Evolutionary conservation across 2,797 vertebrate species (phyloP).

Genomic region (Eidolon dupreanum): DNA sequence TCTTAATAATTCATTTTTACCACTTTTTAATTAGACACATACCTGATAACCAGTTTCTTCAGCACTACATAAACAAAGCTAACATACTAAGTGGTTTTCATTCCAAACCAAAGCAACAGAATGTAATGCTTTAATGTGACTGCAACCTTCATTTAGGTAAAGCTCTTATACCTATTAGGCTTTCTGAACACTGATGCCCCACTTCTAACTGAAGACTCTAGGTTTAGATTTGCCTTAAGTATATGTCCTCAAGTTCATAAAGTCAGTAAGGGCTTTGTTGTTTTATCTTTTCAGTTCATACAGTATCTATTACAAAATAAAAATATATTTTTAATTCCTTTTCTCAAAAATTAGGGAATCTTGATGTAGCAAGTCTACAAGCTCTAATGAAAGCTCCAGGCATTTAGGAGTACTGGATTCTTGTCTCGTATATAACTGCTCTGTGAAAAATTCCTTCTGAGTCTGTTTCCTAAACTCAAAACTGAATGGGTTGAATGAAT

Average conservation of each 20-base stretch:
- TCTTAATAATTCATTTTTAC: not conserved
- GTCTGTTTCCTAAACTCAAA: constrained; percentile 5
- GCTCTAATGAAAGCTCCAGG: not conserved
- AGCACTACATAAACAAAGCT: not conserved
- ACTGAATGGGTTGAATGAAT: not conserved
- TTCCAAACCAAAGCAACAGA: constrained; percentile 26
- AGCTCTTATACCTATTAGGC: not conserved
- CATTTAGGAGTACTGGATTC: not conserved
- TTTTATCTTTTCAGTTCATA: not conserved
- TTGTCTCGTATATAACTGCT: not conserved
- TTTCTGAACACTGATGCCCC: not conserved
- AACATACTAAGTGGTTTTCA: not conserved
- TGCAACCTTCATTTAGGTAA: not conserved
- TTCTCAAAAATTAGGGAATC: not conserved
- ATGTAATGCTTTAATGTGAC: not conserved
- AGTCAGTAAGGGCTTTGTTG: not conserved
- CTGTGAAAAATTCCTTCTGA: not conserved
- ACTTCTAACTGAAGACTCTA: not conserved
- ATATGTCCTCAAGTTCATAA: not conserved
- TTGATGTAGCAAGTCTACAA: not conserved
- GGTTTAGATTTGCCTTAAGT: not conserved
- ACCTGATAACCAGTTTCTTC: not conserved
- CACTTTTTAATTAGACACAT: not conserved
- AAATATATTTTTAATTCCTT: not conserved
- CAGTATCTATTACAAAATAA: not conserved